Base-by-base conservation (phyloP, 2,113 vertebrate genomes). In the Phalacrocorax aristotelis region DNA sequence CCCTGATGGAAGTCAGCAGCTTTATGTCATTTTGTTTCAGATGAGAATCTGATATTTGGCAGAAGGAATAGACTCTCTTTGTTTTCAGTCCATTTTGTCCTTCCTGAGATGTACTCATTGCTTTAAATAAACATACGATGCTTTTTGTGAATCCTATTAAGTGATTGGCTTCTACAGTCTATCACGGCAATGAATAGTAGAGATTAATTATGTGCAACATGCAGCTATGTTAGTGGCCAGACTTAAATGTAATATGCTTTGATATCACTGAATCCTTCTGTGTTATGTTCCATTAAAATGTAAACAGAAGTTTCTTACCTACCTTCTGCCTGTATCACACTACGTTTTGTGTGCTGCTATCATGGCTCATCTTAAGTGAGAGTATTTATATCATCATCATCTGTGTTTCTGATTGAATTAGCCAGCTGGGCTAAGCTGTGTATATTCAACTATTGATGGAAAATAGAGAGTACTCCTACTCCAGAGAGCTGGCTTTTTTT, bases 351-450 rank as follows among this genome's bases (percentile, higher is more conserved):
- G 25, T 62, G 30, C 46, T 87, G 25, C 7, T 84, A 27, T 68
- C 25, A 23, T 44, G 83, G 32, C 23, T 82, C 21, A 42, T 90
- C 42, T 74, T 70, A 81, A 61, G 18, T 75, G 16, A 11, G 7
- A 54, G 5, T 68, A 49, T 66, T 87, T 34, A 9, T 61, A 30
- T 77, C 0, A 0, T 48, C 22, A 30, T 77, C 0, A 0, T 48
- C 22, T 52, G 7, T 77, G 13, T 48, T 78, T 86, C 17, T 61
- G 27, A 52, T 85, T 82, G 78, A 82, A 70, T 81, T 71, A 71
- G 18, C 46, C 4, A 2, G 8, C 38, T 87, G 36, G 32, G 23
- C 23, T 81, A 52, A 84, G n/a, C 49, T 87, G 18, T 64, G 14
- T 79, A 18, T 87, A 87, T 90, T 87, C 46, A 58, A 2, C 15